Evolutionary conservation across 1,140 invertebrate genomes (phyloP).

Genomic region (Brachionus koreanus): DNA sequence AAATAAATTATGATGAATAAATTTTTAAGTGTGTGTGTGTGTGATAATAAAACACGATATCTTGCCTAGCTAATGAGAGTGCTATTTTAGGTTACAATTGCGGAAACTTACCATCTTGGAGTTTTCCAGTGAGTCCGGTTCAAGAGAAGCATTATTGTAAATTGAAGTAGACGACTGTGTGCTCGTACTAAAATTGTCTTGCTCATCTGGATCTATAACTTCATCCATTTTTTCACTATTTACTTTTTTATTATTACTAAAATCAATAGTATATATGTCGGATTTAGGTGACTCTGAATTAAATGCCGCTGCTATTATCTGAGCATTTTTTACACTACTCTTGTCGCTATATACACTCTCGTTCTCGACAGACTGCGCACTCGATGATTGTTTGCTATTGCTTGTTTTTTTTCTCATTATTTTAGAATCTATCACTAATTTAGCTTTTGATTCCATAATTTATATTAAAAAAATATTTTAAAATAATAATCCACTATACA

Average conservation of each 20-base stretch:
- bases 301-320: slow-evolving; percentile 41
- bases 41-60: not conserved
- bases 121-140: not conserved
- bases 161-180: slow-evolving; percentile 2
- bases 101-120: not conserved
- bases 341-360: slow-evolving; percentile 27
- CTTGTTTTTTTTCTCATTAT: not conserved
- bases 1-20: slow-evolving; percentile 4
- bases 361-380: not conserved
- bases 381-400: not conserved
- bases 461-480: not conserved
- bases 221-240: slow-evolving; percentile 8
- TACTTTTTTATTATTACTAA: not conserved
- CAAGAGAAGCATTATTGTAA: not conserved
- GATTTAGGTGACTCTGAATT: not conserved
- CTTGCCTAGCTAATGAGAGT: not conserved
- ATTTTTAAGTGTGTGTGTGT: not conserved
- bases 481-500: not conserved
- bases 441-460: slow-evolving; percentile 6
- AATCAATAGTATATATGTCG: not conserved
- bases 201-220: not conserved
- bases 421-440: not conserved
- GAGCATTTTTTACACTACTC: slow-evolving; percentile 43
- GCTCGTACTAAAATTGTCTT: slow-evolving; percentile 16
- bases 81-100: not conserved